Conservation (phyloP, 1,140 invertebrate genomes). For the Ips nitidus region DNA sequence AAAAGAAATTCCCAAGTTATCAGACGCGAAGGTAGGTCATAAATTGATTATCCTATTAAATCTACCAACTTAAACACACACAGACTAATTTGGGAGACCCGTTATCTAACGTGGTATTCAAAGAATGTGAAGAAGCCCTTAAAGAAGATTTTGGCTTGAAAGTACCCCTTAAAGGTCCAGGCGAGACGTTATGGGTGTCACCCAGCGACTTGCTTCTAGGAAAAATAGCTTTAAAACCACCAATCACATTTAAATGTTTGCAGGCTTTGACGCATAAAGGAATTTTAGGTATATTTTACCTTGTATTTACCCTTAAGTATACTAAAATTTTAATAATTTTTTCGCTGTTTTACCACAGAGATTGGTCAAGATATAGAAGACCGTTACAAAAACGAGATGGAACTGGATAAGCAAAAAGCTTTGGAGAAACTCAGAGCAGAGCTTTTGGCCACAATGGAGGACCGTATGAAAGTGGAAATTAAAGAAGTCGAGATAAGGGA, state of each 20-base stretch:
- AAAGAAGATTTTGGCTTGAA: slow-evolving; percentile 42
- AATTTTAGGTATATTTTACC: slow-evolving; percentile 50
- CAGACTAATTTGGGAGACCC: slow-evolving; percentile 35
- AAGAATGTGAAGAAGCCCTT: slow-evolving; percentile 42
- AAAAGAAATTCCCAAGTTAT: slow-evolving; percentile 33
- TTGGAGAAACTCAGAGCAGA: slow-evolving; percentile 40
- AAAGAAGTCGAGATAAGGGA: slow-evolving; percentile 37
- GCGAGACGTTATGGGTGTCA: slow-evolving; percentile 48
- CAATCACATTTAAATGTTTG: slow-evolving; percentile 46
- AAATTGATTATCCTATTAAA: not conserved
- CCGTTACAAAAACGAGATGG: slow-evolving; percentile 42
- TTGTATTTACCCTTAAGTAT: slow-evolving; percentile 3
- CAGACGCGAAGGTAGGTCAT: slow-evolving; percentile 28
- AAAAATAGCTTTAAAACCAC: slow-evolving; percentile 47
- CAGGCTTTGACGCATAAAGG: slow-evolving; percentile 53
- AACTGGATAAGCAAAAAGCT: slow-evolving; percentile 45
- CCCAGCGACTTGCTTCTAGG: slow-evolving; percentile 50
- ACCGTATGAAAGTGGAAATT: slow-evolving; percentile 26
- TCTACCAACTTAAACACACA: not conserved
- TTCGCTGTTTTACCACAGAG: slow-evolving; percentile 38
- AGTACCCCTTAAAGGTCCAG: slow-evolving; percentile 44
- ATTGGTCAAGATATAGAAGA: slow-evolving; percentile 48
- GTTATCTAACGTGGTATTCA: slow-evolving; percentile 43
- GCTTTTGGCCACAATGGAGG: slow-evolving; percentile 21
- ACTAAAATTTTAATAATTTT: not conserved